Evolutionary conservation across 2,113 vertebrate genomes (phyloP).

Genomic region (Sphaerodactylus townsendi): DNA sequence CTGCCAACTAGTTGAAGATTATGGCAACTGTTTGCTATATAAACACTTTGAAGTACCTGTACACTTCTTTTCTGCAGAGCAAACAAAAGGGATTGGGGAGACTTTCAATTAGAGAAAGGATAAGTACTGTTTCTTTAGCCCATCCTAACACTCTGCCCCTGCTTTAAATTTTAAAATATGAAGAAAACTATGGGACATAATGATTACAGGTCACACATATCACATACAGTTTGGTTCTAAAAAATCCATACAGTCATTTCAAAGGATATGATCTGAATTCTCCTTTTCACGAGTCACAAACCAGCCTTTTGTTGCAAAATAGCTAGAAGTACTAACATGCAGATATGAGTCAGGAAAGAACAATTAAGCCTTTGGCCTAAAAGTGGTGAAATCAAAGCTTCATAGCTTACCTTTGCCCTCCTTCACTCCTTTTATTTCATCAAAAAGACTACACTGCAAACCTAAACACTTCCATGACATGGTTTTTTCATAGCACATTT

Average conservation of each 20-base stretch:
- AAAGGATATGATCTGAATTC: background rate
- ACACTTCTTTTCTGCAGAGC: too few relatives aligned
- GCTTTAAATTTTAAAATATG: too few relatives aligned
- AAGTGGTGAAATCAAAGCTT: background rate
- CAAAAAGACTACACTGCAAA: constrained; percentile 12
- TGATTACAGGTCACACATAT: too few relatives aligned
- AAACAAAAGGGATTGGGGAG: too few relatives aligned
- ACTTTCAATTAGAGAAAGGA: too few relatives aligned
- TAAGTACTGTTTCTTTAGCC: too few relatives aligned
- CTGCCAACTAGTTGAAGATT: too few relatives aligned
- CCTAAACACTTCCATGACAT: constrained; percentile 4
- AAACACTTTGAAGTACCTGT: too few relatives aligned
- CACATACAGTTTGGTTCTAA: background rate
- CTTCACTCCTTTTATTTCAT: background rate
- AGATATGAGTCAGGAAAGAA: background rate
- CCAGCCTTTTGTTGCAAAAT: background rate
- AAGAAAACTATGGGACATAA: too few relatives aligned
- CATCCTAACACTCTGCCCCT: too few relatives aligned
- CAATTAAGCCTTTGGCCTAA: background rate
- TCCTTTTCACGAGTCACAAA: background rate
- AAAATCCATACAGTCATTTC: background rate
- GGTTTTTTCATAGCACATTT: background rate
- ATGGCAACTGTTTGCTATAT: too few relatives aligned
- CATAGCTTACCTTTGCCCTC: background rate
- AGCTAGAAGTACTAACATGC: background rate